phyloP scores from a whole-genome alignment of 2,888 invertebrate species.

The Harpalus rufipes region DNA sequence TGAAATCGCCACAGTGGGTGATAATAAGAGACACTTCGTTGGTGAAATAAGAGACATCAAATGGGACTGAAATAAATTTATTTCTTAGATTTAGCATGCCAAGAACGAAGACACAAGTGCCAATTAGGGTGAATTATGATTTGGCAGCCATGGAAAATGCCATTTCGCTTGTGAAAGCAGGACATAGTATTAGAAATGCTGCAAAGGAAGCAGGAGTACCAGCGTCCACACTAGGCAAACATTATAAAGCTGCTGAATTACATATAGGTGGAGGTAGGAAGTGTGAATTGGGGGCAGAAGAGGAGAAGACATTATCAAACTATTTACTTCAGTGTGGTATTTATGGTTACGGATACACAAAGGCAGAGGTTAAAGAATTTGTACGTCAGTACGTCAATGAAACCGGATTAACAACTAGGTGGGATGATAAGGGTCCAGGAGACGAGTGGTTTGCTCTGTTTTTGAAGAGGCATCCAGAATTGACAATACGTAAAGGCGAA shows the following conservation, averaged over 20 bases:
- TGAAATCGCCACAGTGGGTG: neutral
- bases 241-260: conserved; percentile 13
- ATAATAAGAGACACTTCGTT: neutral
- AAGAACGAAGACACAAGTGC: conserved; percentile 11
- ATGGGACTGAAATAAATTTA: neutral
- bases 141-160: conserved; percentile 22
- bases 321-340: conserved; percentile 7
- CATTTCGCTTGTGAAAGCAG: conserved; percentile 16
- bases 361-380: neutral
- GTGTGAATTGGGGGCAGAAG: neutral
- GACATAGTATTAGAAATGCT: conserved; percentile 11
- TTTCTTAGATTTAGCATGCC: conserved; percentile 1
- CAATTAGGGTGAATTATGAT: conserved; percentile 4
- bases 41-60: neutral
- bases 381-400: neutral
- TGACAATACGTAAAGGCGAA: conserved; percentile 51
- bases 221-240: conserved; percentile 7
- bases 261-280: too few species aligned
- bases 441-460: conserved; percentile 53
- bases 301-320: neutral
- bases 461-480: conserved; percentile 49
- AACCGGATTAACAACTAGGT: conserved; percentile 6
- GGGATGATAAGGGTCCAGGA: conserved; percentile 39
- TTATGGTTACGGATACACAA: conserved; percentile 26
- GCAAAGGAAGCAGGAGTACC: neutral